Conservation (phyloP, 2,113 vertebrate genomes). For the Erpornis zantholeuca region DNA sequence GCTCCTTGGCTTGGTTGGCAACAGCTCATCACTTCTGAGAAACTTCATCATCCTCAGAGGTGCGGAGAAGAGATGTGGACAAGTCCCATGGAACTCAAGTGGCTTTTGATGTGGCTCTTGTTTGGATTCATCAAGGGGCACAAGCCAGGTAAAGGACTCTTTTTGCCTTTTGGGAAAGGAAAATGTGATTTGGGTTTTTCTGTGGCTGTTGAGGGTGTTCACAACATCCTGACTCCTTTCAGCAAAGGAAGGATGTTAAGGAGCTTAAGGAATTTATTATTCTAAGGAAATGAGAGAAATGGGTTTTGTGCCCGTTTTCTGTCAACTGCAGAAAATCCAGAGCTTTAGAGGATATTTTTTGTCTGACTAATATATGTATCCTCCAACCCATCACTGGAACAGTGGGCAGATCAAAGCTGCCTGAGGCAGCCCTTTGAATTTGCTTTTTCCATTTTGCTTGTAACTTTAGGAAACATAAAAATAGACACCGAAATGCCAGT, state of each 20-base stretch:
- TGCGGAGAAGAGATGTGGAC: not conserved
- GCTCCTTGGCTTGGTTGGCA: not conserved
- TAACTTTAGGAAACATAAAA: conserved; percentile 27
- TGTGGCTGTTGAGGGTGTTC: not conserved
- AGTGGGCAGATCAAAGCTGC: conserved; percentile 61
- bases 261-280: conserved; percentile 15
- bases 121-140: not conserved
- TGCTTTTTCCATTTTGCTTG: conserved; percentile 27
- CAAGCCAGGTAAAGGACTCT: conserved; percentile 24
- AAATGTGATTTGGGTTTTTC: not conserved
- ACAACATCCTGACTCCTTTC: not conserved
- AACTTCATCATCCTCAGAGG: not conserved
- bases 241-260: not conserved
- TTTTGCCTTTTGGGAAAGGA: not conserved
- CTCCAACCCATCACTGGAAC: not conserved
- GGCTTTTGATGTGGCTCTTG: conserved; percentile 58
- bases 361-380: conserved; percentile 20
- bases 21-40: not conserved
- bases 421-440: not conserved
- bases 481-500: conserved; percentile 16
- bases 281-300: conserved; percentile 32
- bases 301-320: conserved; percentile 3
- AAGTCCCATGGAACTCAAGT: conserved; percentile 10
- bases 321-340: not conserved
- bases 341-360: not conserved